Evolutionary conservation across 2,113 vertebrate genomes (phyloP).

Genomic region (Triplophysa tibetana): DNA sequence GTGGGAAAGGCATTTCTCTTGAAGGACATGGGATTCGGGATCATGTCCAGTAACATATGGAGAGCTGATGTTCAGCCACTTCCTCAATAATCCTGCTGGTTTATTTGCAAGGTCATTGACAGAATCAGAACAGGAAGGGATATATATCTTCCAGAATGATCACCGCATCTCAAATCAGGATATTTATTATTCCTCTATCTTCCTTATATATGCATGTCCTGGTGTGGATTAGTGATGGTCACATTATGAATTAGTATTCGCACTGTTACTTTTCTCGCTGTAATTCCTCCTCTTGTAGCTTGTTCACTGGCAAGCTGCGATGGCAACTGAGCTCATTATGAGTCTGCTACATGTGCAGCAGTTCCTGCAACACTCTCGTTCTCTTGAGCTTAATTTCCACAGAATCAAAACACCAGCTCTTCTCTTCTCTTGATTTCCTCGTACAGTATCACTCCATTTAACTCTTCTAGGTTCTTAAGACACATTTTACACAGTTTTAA

Average conservation of each 20-base stretch:
- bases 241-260: slow-evolving; percentile 33
- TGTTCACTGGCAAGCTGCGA: slow-evolving; percentile 18
- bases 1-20: slow-evolving; percentile 13
- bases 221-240: slow-evolving; percentile 3
- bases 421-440: no score
- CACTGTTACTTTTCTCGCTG: slow-evolving; percentile 8
- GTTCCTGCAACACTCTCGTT: slow-evolving; percentile 10
- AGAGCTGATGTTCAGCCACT: slow-evolving; percentile 36
- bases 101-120: slow-evolving; percentile 41
- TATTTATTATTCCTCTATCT: slow-evolving; percentile 26
- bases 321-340: slow-evolving; percentile 40
- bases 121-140: slow-evolving; percentile 6
- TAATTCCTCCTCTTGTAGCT: slow-evolving; percentile 3
- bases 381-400: not conserved
- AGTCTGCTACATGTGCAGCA: slow-evolving; percentile 18
- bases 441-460: no score
- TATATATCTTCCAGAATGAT: slow-evolving; percentile 39
- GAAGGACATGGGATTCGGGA: slow-evolving; percentile 46
- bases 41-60: slow-evolving; percentile 25
- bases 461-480: no score
- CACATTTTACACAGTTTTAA: no score
- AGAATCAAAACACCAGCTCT: not conserved
- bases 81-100: slow-evolving; percentile 25
- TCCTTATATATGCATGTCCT: slow-evolving; percentile 29
- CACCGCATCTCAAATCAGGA: slow-evolving; percentile 22